Conservation (phyloP, 2,113 vertebrate species). For the Erinaceus europaeus region DNA sequence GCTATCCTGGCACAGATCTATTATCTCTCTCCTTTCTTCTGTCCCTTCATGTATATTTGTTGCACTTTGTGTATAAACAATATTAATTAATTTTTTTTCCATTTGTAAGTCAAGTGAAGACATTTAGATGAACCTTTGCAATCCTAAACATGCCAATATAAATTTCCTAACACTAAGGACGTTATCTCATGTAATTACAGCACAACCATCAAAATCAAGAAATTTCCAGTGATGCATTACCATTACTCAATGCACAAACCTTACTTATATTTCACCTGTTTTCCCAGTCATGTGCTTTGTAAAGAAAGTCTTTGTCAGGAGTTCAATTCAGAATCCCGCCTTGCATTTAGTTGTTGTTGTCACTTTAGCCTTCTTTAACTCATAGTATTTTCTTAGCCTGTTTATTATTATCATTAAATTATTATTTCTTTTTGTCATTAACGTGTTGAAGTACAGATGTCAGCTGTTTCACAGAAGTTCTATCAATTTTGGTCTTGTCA, state of each 20-base stretch:
- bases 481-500: neutral
- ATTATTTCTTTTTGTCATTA: too few relatives aligned
- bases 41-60: neutral
- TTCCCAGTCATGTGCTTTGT: neutral
- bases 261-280: slow-evolving; percentile 17
- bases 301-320: neutral
- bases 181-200: too few relatives aligned
- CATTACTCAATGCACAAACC: neutral
- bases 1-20: too few relatives aligned
- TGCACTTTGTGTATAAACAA: neutral
- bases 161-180: neutral
- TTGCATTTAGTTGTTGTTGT: neutral
- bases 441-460: slow-evolving; percentile 18
- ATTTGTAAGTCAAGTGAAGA: neutral
- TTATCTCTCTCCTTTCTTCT: too few relatives aligned
- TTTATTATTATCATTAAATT: neutral
- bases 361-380: neutral
- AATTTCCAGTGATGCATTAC: too few relatives aligned
- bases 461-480: neutral
- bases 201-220: too few relatives aligned
- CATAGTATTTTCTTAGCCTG: neutral
- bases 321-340: neutral
- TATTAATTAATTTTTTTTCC: neutral
- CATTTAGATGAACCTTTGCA: neutral
- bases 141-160: neutral